Evolutionary conservation across 2,888 invertebrate species (phyloP).

Genomic region (Andrena hattorfiana): DNA sequence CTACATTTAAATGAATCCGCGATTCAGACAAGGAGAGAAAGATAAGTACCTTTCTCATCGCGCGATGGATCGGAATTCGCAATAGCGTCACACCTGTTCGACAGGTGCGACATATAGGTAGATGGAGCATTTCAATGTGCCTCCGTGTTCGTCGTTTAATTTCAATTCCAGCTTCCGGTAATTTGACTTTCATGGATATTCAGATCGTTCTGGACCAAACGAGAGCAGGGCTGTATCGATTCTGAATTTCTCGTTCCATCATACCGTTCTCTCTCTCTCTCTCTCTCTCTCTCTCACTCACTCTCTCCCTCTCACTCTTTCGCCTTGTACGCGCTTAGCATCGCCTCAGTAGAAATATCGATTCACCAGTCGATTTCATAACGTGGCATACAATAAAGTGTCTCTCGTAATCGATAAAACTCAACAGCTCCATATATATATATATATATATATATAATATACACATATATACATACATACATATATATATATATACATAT

Average conservation of each 20-base stretch:
- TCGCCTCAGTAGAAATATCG: constrained; percentile 73
- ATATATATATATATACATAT: not conserved
- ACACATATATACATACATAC: not conserved
- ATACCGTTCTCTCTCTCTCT: not conserved
- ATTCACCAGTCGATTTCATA: constrained; percentile 55
- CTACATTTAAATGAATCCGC: not conserved
- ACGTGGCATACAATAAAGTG: constrained; percentile 55
- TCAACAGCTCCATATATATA: constrained; percentile 66
- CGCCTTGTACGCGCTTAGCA: constrained; percentile 66
- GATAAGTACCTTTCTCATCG: not conserved
- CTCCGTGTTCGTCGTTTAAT: constrained; percentile 20
- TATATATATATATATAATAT: not conserved
- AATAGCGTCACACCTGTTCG: not conserved
- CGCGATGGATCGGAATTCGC: constrained; percentile 14
- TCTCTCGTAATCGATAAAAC: constrained; percentile 67
- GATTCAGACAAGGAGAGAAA: not conserved
- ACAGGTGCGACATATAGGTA: not conserved
- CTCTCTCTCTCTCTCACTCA: constrained; percentile 1
- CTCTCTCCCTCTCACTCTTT: constrained; percentile 2
- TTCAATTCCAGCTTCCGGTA: constrained; percentile 30
- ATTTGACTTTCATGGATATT: constrained; percentile 38
- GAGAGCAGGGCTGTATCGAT: constrained; percentile 53
- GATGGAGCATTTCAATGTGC: constrained; percentile 10
- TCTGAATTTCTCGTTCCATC: constrained; percentile 25
- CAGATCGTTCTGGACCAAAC: constrained; percentile 33